A percentile compares a stretch with the other conserved stretches of the same genome.
Conservation (phyloP, 2,888 invertebrate species). For the Caenorhabditis angaria region DNA sequence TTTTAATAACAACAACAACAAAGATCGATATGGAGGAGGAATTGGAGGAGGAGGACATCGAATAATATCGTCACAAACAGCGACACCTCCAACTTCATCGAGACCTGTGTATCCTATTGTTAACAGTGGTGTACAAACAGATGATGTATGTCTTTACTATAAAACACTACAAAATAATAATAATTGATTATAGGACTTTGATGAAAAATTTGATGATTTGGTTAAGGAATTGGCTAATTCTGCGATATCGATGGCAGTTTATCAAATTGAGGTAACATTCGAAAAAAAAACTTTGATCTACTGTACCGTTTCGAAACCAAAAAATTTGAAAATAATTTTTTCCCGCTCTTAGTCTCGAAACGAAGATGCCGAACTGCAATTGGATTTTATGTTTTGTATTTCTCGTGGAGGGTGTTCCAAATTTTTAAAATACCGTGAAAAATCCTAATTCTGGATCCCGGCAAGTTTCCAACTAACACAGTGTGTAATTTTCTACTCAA, state of each 20-base stretch:
- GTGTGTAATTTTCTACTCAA: too few species aligned
- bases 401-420: too few species aligned
- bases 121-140: constrained; percentile 47
- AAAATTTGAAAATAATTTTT: constrained; percentile 1
- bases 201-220: constrained; percentile 38
- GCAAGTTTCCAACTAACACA: too few species aligned
- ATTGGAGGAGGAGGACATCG: not conserved
- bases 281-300: too few species aligned
- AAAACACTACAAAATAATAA: not conserved
- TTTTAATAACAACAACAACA: not conserved
- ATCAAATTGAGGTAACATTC: constrained; percentile 27
- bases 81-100: constrained; percentile 43
- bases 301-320: too few species aligned
- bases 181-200: constrained; percentile 33
- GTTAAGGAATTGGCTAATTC: constrained; percentile 44
- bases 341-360: too few species aligned
- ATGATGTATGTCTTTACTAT: constrained; percentile 28
- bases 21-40: constrained; percentile 10
- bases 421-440: too few species aligned
- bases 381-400: too few species aligned
- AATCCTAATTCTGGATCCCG: too few species aligned
- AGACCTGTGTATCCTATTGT: constrained; percentile 43
- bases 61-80: constrained; percentile 23
- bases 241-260: constrained; percentile 32
- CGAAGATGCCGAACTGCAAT: too few species aligned